Evolutionary conservation across 2,888 invertebrate genomes (phyloP), one percentile per base, ranked within the genome.

Genomic region (Hydroisotoma schaefferi): DNA sequence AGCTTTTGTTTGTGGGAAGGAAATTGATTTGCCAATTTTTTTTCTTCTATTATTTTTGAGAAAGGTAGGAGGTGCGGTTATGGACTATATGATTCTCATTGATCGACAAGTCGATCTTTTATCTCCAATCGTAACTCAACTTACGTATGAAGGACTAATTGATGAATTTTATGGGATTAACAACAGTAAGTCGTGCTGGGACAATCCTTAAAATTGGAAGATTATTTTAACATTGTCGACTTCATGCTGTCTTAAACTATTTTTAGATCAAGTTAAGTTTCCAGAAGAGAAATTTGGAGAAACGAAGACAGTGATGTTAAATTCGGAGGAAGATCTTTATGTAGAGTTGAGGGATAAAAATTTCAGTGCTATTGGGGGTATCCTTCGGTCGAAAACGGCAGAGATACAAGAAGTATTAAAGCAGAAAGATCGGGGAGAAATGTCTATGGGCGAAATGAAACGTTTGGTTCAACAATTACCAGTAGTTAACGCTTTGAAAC

Each of bases 131-230:
- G 86, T 91, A 0, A 94, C 94, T 0, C 99, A 98, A 75, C 83
- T 97, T 33, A 98, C 98, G 0, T 99, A 98, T 74, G 97, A 97
- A 78, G 99, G 98, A 2, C 82, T 99, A 6, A 90, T 99, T 67
- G 99, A 99, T 79, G 97, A 98, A 77, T 83, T 94, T 59, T 97
- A 87, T 78, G 88, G 89, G 33, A 90, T 97, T 60, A 87, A 86
- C 71, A 85, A 83, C 72, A 85, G 82, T 82, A 74, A 76, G 77
- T 75, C 43, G 23, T n/a, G n/a, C n/a, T n/a, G n/a, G n/a, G n/a
- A n/a, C n/a, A n/a, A n/a, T n/a, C n/a, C n/a, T n/a, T n/a, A n/a
- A n/a, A n/a, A n/a, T n/a, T n/a, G n/a, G n/a, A n/a, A n/a, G n/a
- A n/a, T n/a, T n/a, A n/a, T n/a, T n/a, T 23, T 18, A 47, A 43